Base-by-base conservation (phyloP, 2,888 invertebrate genomes). In the Dryobotodes eremita region DNA sequence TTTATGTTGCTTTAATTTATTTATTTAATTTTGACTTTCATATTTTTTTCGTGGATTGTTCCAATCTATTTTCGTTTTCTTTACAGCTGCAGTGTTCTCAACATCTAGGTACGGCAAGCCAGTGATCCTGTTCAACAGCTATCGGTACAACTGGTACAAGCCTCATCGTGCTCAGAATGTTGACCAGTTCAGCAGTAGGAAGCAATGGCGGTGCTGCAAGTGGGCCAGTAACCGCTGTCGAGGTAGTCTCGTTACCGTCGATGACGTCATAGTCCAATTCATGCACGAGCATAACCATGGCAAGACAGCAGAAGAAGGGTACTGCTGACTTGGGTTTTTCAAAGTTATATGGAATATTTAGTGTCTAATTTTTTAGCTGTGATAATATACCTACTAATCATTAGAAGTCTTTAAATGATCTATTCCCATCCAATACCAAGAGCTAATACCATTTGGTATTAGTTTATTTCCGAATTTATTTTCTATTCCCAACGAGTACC, bases 141-240 rank as follows among this genome's bases (percentile, higher is more conserved):
- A 69, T 46, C 77, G 87, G 26, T 87, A 87, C 50, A 85, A 86
- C 26, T 74, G 83, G 75, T 77, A 79, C 53, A 62, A 68, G 55
- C 83, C 77, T 1, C 62, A 76, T 46, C 48, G 42, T 3, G 10
- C n/a, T 0, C n/a, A 55, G 0, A 5, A 23, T 7, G 7, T 8
- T 6, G 36, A 61, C 7, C 20, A 13, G 61, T 20, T 57, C 31
- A 62, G 13, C 1, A 62, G 13, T 1, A 88, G 5, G 61, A 88
- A 84, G n/a, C 72, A 71, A 6, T 88, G 87, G 85, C 77, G 88
- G 7, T 88, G 88, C 57, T 81, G 85, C 42, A 88, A 86, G 66
- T 86, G 85, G 87, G 69, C 79, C n/a, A 79, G 83, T 62, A 57
- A 46, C 2, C 23, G 26, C n/a, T 85, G 86, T n/a, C 42, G 83